These are phyloP conservation scores for Cremastobaeus sp. DNA, from an alignment of 2,888 invertebrate genomes.

Conservation along the genomic window DNA sequence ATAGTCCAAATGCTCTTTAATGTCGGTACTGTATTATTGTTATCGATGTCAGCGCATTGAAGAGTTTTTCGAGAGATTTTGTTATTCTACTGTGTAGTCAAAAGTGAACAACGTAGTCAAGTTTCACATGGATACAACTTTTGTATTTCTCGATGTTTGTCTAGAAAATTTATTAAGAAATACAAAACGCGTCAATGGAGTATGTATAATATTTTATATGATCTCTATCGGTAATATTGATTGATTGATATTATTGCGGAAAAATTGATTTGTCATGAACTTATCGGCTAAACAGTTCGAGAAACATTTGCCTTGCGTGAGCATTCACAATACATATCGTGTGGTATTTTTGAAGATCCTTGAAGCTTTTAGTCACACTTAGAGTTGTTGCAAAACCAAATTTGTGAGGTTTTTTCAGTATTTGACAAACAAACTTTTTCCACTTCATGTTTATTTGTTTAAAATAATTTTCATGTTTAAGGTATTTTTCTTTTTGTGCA, in stretches of 20 bases:
- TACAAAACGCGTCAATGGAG: not conserved
- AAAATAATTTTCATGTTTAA: too few species aligned
- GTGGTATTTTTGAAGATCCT: not conserved
- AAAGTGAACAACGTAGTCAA: too few species aligned
- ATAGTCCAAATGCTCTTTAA: conserved; percentile 11
- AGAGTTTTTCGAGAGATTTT: conserved; percentile 11
- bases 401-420: too few species aligned
- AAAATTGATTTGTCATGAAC: conserved; percentile 23
- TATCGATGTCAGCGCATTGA: conserved; percentile 17
- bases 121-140: not conserved
- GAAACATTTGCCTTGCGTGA: conserved; percentile 2
- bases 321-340: conserved; percentile 9
- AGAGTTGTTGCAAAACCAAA: too few species aligned
- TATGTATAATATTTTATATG: conserved; percentile 19
- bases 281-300: conserved; percentile 15
- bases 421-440: too few species aligned
- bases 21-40: conserved; percentile 12
- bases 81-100: too few species aligned
- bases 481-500: too few species aligned
- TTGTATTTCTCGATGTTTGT: not conserved
- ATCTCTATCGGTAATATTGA: conserved; percentile 13
- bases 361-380: not conserved
- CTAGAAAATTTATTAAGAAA: not conserved
- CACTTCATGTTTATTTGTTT: too few species aligned
- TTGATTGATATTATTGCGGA: conserved; percentile 1